Evolutionary conservation across 1,140 invertebrate genomes (phyloP).

Genomic region (Aethina tumida): DNA sequence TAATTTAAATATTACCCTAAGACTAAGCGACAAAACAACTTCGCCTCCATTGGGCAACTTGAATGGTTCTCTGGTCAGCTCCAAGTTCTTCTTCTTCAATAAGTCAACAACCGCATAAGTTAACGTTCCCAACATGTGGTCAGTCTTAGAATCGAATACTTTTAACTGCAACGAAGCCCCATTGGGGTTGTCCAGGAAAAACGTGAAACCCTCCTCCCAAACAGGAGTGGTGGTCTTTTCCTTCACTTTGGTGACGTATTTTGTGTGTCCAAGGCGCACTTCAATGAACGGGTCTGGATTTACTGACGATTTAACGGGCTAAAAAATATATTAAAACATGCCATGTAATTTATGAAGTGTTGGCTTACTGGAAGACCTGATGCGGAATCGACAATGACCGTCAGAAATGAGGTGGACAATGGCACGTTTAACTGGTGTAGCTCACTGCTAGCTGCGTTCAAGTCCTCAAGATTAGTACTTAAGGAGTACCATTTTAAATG

Average conservation of each 20-base stretch:
- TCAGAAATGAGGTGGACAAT: conserved; percentile 64
- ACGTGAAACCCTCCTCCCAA: conserved; percentile 75
- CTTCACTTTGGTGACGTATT: conserved; percentile 53
- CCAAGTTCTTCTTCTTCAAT: conserved; percentile 61
- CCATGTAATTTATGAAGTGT: conserved; percentile 5
- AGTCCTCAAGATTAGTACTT: conserved; percentile 52
- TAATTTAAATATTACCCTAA: conserved; percentile 9
- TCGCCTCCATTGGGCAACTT: conserved; percentile 2
- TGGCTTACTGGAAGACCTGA: conserved; percentile 71
- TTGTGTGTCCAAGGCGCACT: conserved; percentile 58
- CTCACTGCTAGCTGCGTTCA: conserved; percentile 53
- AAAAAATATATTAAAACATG: neutral
- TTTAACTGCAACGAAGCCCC: conserved; percentile 69
- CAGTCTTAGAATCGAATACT: conserved; percentile 73
- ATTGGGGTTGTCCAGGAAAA: conserved; percentile 82
- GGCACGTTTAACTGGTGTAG: conserved; percentile 62
- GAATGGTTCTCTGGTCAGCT: conserved; percentile 20
- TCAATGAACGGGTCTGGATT: conserved; percentile 69
- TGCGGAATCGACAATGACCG: conserved; percentile 83
- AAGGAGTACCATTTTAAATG: conserved; percentile 76
- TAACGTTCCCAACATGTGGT: conserved; percentile 54
- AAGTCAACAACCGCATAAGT: conserved; percentile 59
- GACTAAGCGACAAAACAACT: conserved; percentile 3
- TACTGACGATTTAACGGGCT: conserved; percentile 46
- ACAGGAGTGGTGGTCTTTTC: conserved; percentile 61